Conservation (phyloP, 2,888 invertebrate species). For the Aricia artaxerxes region DNA sequence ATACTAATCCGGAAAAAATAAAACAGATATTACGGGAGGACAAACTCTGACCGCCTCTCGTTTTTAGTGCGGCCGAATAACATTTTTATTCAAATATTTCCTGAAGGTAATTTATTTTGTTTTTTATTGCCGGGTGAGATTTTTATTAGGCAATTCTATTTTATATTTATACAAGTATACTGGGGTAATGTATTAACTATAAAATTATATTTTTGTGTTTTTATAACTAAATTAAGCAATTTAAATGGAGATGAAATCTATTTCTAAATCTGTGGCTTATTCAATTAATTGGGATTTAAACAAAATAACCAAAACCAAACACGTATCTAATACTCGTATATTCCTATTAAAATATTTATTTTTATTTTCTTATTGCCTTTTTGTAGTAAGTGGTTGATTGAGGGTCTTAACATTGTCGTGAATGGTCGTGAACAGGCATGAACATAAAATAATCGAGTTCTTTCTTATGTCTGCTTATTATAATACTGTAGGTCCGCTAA, state of each 20-base stretch:
- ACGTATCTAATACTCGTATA: background rate
- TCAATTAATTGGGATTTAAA: background rate
- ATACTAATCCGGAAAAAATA: conserved; percentile 79
- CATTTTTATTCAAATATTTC: conserved; percentile 80
- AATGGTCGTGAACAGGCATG: background rate
- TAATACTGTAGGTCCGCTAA: too few relatives aligned
- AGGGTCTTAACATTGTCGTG: background rate
- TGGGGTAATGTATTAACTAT: background rate
- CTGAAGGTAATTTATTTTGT: conserved; percentile 64
- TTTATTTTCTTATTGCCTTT: background rate
- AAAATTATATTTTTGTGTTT: background rate
- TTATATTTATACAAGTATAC: background rate
- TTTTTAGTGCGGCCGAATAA: conserved; percentile 72
- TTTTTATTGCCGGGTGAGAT: conserved; percentile 21
- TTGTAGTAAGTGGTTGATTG: background rate
- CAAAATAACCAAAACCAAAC: background rate
- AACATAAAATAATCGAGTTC: background rate
- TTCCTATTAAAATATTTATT: background rate
- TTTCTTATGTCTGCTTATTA: background rate
- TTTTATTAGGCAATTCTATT: conserved; percentile 5
- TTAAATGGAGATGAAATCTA: background rate
- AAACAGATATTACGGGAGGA: conserved; percentile 71
- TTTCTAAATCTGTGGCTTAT: background rate
- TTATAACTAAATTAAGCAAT: background rate
- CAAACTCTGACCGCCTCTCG: conserved; percentile 68